Percentiles rank a stretch among this genome's conserved stretches.
Conservation (phyloP, 2,888 invertebrate species). For the Chloroclysta siterata region DNA sequence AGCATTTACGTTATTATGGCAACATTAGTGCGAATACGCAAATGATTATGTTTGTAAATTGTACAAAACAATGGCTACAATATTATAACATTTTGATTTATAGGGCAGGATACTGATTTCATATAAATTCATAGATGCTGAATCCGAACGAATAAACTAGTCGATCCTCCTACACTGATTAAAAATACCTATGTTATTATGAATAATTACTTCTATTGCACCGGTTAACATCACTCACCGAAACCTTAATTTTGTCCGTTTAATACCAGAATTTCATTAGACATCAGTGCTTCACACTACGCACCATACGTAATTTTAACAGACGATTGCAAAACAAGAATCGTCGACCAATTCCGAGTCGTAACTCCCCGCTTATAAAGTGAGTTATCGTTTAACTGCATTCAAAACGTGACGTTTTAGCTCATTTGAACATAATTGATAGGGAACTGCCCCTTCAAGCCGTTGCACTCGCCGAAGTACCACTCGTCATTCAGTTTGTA, state of each 20-base stretch:
- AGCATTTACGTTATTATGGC: conserved; percentile 71
- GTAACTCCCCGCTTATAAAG: conserved; percentile 18
- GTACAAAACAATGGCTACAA: conserved; percentile 66
- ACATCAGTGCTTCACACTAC: conserved; percentile 24
- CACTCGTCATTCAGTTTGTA: conserved; percentile 90
- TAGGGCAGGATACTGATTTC: conserved; percentile 28
- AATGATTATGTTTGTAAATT: conserved; percentile 54
- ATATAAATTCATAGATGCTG: conserved; percentile 24
- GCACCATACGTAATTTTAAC: conserved; percentile 17
- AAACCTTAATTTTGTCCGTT: conserved; percentile 29
- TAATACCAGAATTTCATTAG: conserved; percentile 28
- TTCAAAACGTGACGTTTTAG: conserved; percentile 45
- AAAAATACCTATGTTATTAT: conserved; percentile 32
- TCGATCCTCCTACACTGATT: conserved; percentile 19
- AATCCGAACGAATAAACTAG: conserved; percentile 27
- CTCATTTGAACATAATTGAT: conserved; percentile 88
- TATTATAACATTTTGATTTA: conserved; percentile 24
- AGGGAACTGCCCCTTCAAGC: conserved; percentile 90
- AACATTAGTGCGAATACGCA: conserved; percentile 65
- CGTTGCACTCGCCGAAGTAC: conserved; percentile 90
- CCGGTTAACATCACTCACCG: conserved; percentile 24
- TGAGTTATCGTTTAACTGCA: conserved; percentile 14
- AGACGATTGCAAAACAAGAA: conserved; percentile 14
- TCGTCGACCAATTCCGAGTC: conserved; percentile 9
- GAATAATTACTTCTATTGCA: conserved; percentile 43